Evolutionary conservation across 2,113 vertebrate species (phyloP).

Genomic region (Ceuthmochares aereus): DNA sequence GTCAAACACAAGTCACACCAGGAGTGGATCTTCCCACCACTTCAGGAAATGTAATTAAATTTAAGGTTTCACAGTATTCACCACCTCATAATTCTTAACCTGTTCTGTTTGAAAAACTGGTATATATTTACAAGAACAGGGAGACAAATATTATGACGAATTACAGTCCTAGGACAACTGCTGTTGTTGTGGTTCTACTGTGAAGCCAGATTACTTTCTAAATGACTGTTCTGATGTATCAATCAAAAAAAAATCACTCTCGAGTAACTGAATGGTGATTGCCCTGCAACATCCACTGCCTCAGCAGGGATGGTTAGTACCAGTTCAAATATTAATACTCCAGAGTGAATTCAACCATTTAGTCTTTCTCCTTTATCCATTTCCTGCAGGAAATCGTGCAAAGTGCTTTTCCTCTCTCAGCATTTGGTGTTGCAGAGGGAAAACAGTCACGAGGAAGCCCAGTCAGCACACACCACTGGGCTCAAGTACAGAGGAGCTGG

Average conservation of each 20-base stretch:
- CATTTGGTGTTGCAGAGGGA: not conserved
- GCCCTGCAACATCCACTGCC: not conserved
- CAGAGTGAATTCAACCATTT: not conserved
- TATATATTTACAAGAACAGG: not conserved
- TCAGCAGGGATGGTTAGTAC: not conserved
- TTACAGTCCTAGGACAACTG: not conserved
- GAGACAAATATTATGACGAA: not conserved
- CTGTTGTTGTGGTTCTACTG: not conserved
- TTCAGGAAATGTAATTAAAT: not conserved
- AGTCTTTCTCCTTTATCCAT: not conserved
- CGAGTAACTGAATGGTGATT: not conserved
- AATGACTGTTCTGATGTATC: not conserved
- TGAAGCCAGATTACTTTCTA: not conserved
- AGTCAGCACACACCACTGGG: not conserved
- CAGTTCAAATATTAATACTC: not conserved
- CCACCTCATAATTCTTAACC: not conserved
- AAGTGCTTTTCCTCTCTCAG: not conserved
- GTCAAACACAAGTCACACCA: not conserved
- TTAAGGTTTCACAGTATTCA: not conserved
- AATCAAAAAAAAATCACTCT: not conserved
- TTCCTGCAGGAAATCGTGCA: not conserved
- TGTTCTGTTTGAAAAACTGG: not conserved
- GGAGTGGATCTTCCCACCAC: not conserved
- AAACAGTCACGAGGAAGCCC: not conserved
- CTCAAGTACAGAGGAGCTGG: not conserved